phyloP scores from a whole-genome alignment of 2,797 vertebrate genomes.

The Apogon talboti region DNA sequence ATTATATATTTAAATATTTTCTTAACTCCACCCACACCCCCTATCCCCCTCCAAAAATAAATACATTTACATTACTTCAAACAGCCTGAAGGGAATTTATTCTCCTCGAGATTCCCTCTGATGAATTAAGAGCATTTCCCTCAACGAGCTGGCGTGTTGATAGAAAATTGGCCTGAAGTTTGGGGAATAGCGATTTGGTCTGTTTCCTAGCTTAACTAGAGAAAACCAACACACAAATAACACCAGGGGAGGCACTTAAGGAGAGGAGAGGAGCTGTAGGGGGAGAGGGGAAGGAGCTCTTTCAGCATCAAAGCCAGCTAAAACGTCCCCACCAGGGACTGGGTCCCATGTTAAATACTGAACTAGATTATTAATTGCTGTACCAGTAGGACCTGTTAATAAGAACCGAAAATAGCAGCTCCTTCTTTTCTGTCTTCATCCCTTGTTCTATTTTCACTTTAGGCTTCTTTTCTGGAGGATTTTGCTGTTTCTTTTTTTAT shows the following conservation, averaged over 20 bases:
- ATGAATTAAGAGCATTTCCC: slow-evolving; percentile 74
- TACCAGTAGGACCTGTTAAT: slow-evolving; percentile 84
- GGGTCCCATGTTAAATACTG: slow-evolving; percentile 83
- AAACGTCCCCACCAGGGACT: slow-evolving; percentile 78
- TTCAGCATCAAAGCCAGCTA: slow-evolving; percentile 83
- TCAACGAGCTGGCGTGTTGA: slow-evolving; percentile 54
- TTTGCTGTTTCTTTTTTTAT: slow-evolving; percentile 1
- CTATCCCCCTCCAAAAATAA: slow-evolving; percentile 57
- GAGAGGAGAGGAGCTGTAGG: slow-evolving; percentile 55
- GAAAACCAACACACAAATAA: slow-evolving; percentile 83
- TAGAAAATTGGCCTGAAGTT: slow-evolving; percentile 80
- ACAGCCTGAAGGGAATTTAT: slow-evolving; percentile 62
- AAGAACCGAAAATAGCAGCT: slow-evolving; percentile 77
- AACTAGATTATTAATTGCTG: slow-evolving; percentile 85
- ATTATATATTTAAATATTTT: slow-evolving; percentile 1
- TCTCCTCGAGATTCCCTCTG: slow-evolving; percentile 55
- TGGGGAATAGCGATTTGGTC: slow-evolving; percentile 81
- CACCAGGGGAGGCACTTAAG: slow-evolving; percentile 81
- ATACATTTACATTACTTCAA: slow-evolving; percentile 74
- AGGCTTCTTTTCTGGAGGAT: slow-evolving; percentile 9
- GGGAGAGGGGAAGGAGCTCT: slow-evolving; percentile 54
- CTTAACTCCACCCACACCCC: slow-evolving; percentile 3
- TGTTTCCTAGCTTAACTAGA: slow-evolving; percentile 78
- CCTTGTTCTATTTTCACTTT: slow-evolving; percentile 45
- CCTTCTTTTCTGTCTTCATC: slow-evolving; percentile 48